These are phyloP conservation scores for Drosophila limbata DNA, from an alignment of 2,888 invertebrate species.

Conservation along the genomic window DNA sequence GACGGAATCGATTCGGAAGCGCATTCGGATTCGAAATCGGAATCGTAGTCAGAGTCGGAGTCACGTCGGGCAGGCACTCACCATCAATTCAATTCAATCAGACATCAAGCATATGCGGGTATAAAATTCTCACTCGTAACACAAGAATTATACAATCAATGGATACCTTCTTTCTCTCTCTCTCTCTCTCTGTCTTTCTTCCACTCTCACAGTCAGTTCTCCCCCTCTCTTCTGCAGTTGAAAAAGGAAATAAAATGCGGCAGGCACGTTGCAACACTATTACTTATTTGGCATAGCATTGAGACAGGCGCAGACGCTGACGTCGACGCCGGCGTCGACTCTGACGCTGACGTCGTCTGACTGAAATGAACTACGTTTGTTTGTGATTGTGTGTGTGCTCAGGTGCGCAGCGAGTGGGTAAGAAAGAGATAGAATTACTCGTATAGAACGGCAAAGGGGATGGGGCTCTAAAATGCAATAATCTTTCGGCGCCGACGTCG, in stretches of 20 bases:
- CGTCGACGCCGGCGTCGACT: slow-evolving; percentile 45
- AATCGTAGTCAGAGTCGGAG: slow-evolving; percentile 34
- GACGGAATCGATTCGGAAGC: slow-evolving; percentile 20
- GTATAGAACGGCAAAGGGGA: not conserved
- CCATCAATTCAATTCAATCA: slow-evolving; percentile 83
- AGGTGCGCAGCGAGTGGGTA: slow-evolving; percentile 44
- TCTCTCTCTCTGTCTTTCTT: slow-evolving; percentile 28
- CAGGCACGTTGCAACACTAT: slow-evolving; percentile 84
- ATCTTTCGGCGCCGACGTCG: slow-evolving; percentile 80
- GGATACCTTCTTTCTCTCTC: slow-evolving; percentile 34
- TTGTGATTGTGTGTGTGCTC: slow-evolving; percentile 61
- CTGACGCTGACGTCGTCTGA: slow-evolving; percentile 22
- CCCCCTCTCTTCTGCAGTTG: slow-evolving; percentile 35
- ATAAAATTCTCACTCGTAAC: slow-evolving; percentile 72
- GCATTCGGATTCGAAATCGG: slow-evolving; percentile 20
- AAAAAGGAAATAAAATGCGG: slow-evolving; percentile 80
- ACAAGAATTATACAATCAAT: slow-evolving; percentile 77
- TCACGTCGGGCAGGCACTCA: slow-evolving; percentile 53
- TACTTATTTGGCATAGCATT: slow-evolving; percentile 74
- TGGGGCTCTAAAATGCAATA: slow-evolving; percentile 75
- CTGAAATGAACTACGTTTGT: slow-evolving; percentile 74
- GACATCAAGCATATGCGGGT: slow-evolving; percentile 77
- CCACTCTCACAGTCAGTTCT: slow-evolving; percentile 18
- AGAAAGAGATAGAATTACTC: slow-evolving; percentile 19
- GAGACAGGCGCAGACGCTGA: slow-evolving; percentile 62